These are phyloP conservation scores for Vireo altiloquus DNA, from an alignment of 2,113 vertebrate genomes.

Conservation along the genomic window DNA sequence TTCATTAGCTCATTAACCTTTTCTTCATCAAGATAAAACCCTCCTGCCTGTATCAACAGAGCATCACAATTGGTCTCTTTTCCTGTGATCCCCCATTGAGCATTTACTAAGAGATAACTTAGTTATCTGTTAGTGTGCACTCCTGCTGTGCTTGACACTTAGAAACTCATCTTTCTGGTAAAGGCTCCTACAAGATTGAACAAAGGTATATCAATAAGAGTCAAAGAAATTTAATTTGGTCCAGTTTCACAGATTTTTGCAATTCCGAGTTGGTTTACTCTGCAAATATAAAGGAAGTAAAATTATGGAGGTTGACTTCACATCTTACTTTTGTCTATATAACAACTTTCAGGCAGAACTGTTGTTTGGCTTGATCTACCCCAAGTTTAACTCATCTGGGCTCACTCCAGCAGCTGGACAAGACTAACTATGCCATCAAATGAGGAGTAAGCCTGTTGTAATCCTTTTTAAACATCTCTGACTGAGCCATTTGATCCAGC, in stretches of 20 bases:
- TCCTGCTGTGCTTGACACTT: background rate
- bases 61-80: background rate
- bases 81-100: background rate
- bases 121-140: background rate
- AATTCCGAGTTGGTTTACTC: background rate
- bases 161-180: background rate
- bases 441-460: background rate
- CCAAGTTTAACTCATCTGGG: background rate
- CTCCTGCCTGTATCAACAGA: background rate
- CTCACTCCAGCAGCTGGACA: background rate
- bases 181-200: background rate
- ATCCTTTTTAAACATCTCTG: background rate
- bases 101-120: background rate
- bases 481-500: background rate
- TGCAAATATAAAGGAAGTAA: background rate
- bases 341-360: background rate
- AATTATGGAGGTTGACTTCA: background rate
- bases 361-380: background rate
- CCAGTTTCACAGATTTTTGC: background rate
- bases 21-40: background rate
- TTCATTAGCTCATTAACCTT: background rate
- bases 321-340: background rate
- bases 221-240: background rate
- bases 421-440: background rate
- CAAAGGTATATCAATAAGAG: background rate